Conservation (phyloP, 2,888 invertebrate genomes). For the Schrankia costaestrigalis region DNA sequence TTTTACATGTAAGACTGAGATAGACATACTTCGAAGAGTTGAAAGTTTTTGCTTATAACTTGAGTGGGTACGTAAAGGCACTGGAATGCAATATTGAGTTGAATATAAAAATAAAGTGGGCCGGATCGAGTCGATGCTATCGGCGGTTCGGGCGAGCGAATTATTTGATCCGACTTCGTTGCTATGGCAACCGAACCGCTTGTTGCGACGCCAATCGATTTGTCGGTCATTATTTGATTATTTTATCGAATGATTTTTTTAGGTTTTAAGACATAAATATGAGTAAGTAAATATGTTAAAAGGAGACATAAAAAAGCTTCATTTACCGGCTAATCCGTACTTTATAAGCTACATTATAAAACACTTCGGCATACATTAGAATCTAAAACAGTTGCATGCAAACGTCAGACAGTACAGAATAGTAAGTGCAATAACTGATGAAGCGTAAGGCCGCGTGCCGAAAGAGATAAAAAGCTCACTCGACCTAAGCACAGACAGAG, state of each 20-base stretch:
- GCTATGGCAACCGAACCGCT: constrained; percentile 54
- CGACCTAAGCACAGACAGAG: constrained; percentile 36
- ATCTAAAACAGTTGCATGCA: constrained; percentile 7
- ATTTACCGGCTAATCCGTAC: constrained; percentile 3
- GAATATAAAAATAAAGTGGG: constrained; percentile 46
- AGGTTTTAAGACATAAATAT: background rate
- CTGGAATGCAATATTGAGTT: constrained; percentile 55
- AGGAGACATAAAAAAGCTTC: too few relatives aligned
- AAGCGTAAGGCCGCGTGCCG: constrained; percentile 35
- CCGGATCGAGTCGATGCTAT: constrained; percentile 47
- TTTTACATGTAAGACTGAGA: constrained; percentile 17
- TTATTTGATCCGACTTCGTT: constrained; percentile 56
- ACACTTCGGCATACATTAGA: constrained; percentile 4
- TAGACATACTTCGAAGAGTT: constrained; percentile 18
- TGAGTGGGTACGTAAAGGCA: constrained; percentile 31
- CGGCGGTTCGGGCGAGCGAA: constrained; percentile 41
- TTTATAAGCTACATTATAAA: constrained; percentile 3
- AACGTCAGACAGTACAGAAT: constrained; percentile 18
- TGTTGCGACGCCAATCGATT: constrained; percentile 32
- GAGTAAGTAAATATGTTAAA: too few relatives aligned
- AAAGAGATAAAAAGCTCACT: constrained; percentile 35
- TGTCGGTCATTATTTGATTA: constrained; percentile 23
- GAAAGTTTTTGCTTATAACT: constrained; percentile 38
- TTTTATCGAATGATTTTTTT: background rate
- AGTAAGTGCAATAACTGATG: constrained; percentile 22